Conservation (phyloP, 2,888 invertebrate species). For the Andrena haemorrhoa region DNA sequence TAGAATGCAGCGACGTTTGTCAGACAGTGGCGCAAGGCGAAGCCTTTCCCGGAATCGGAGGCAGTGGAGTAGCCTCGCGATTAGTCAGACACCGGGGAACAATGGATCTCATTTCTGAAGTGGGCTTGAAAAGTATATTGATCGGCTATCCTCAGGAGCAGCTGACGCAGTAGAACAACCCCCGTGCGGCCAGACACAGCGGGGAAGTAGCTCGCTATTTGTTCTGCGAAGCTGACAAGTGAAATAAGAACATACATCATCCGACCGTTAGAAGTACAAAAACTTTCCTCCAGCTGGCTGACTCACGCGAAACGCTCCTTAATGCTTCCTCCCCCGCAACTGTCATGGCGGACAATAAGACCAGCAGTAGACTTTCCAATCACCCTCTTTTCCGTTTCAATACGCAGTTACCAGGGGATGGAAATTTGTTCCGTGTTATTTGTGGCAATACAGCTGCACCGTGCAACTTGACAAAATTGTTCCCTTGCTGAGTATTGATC, state of each 20-base stretch:
- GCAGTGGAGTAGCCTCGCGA: neutral
- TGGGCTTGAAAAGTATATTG: neutral
- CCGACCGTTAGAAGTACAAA: neutral
- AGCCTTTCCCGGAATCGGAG: neutral
- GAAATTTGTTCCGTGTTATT: neutral
- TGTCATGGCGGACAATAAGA: neutral
- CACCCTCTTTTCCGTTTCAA: neutral
- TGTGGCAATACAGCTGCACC: neutral
- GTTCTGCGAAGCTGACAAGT: neutral
- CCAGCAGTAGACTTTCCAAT: neutral
- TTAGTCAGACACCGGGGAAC: neutral
- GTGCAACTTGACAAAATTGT: neutral
- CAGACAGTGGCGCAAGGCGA: too few relatives aligned
- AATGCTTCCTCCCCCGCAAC: neutral
- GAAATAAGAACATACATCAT: slow-evolving; percentile 2
- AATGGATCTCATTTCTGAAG: neutral
- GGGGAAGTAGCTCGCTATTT: neutral
- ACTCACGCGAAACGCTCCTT: slow-evolving; percentile 3
- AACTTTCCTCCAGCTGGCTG: neutral
- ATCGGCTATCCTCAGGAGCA: neutral
- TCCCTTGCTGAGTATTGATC: neutral
- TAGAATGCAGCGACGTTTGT: neutral
- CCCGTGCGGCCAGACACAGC: neutral
- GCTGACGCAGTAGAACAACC: slow-evolving; percentile 6
- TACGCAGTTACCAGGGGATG: too few relatives aligned